Evolutionary conservation across 2,113 vertebrate genomes (phyloP).

Genomic region (Psittacus erithacus): DNA sequence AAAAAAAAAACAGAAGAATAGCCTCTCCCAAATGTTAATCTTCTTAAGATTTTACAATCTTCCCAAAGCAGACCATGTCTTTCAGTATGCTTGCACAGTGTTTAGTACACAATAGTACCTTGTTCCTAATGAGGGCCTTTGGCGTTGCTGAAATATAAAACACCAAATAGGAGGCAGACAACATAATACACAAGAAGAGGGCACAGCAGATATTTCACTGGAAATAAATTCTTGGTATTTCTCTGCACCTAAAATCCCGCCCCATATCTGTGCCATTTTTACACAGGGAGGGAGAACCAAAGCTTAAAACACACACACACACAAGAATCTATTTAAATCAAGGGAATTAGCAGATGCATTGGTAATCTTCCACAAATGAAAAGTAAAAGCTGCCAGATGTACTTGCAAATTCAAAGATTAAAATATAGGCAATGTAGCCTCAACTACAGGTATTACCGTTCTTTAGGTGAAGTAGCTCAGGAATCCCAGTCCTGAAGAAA

Average conservation of each 20-base stretch:
- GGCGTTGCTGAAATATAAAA: background rate
- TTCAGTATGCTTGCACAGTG: background rate
- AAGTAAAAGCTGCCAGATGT: background rate
- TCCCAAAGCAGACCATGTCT: background rate
- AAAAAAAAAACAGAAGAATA: background rate
- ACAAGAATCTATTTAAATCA: background rate
- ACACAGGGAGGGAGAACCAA: background rate
- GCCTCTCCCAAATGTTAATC: background rate
- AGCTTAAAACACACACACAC: background rate
- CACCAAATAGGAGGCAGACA: background rate
- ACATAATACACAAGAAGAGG: background rate
- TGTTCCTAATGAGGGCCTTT: background rate
- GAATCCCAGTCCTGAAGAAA: background rate
- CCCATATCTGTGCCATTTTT: background rate
- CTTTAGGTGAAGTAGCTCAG: background rate
- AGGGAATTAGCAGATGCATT: background rate
- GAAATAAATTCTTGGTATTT: background rate
- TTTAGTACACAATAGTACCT: background rate
- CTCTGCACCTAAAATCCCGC: background rate
- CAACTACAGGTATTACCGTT: background rate
- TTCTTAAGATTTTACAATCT: background rate
- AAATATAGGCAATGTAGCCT: background rate
- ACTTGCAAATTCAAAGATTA: slow-evolving; percentile 16
- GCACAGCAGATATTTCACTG: background rate
- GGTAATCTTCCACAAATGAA: slow-evolving; percentile 17